Base-by-base conservation (phyloP, 2,797 vertebrate genomes). In the Cephalopachus bancanus region DNA sequence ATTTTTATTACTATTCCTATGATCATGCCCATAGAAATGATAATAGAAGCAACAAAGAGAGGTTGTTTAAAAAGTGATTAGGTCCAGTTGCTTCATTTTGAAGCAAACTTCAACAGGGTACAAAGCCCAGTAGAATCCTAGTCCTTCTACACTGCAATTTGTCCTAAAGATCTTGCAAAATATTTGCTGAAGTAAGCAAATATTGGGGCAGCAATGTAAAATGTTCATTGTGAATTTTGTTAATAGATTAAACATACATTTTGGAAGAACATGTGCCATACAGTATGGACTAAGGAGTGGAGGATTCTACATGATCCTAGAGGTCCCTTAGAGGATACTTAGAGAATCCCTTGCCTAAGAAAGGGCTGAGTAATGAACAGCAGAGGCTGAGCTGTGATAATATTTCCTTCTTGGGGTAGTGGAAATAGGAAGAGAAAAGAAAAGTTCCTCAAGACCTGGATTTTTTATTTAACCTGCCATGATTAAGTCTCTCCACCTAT, bases 181-280 rank as follows among this genome's bases (percentile, higher is more conserved):
- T 72, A 60, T 91, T 89, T 92, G 79, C 30, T 83, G 78, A 28
- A 19, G 22, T 76, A 95, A 89, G 10, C 64, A 64, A 83, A 64
- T 69, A 79, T 86, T 71, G 30, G 51, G 74, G 83, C 2, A 62
- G 10, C 8, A 57, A 11, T 83, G 7, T 84, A 53, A 80, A 80
- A 72, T 55, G 24, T 62, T 64, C 80, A 26, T 24, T 81, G 7
- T 57, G 17, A 6, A 49, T 37, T 62, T 65, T 30, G 72, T 71
- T 71, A 79, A 55, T 62, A 59, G 9, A 91, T n/a, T 26, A 85
- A 49, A 12, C 62, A 17, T 72, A 8, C 10, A 44, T 89, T 90
- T 89, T 94, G 37, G 62, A 80, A 90, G 62, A 65, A 65, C 12
- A 8, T n/a, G 22, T 44, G 5, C 15, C 16, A 22, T 79, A 0